A percentile compares a stretch with the other conserved stretches of the same genome.
Conservation (phyloP, 2,797 vertebrate genomes). For the Percopsis omiscomaycus region DNA sequence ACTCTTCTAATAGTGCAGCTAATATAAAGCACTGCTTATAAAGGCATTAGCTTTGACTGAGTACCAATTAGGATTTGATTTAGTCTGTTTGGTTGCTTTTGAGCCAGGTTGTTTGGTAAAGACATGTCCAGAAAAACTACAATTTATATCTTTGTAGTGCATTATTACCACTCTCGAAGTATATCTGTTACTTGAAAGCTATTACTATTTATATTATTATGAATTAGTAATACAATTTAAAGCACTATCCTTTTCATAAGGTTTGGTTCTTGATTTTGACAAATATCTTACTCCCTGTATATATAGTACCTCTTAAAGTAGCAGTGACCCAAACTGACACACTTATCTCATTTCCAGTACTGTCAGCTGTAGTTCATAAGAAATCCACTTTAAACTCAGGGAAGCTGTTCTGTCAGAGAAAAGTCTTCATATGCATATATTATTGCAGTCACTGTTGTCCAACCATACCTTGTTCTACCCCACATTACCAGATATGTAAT, state of each 20-base stretch:
- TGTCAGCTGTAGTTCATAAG: background rate
- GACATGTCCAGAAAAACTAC: background rate
- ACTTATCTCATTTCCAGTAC: background rate
- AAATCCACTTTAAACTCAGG: conserved; percentile 10
- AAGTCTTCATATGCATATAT: background rate
- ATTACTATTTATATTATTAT: background rate
- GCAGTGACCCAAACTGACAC: background rate
- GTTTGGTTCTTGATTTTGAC: conserved; percentile 1
- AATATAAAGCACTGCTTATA: conserved; percentile 28
- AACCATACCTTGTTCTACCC: background rate
- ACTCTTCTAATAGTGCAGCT: conserved; percentile 9
- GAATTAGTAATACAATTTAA: no score
- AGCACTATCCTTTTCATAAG: no score
- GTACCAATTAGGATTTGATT: conserved; percentile 17
- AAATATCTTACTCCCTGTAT: background rate
- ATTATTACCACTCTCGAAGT: background rate
- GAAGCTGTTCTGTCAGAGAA: conserved; percentile 5
- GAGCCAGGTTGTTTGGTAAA: conserved; percentile 16
- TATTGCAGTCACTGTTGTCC: background rate
- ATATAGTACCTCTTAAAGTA: background rate
- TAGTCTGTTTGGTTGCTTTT: conserved; percentile 21
- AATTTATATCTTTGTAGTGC: background rate
- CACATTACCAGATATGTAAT: no score
- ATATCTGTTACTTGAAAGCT: conserved; percentile 1
- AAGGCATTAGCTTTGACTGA: conserved; percentile 26